Base-by-base conservation (phyloP, 2,888 invertebrate species). In the Dichetophora obliterata region DNA sequence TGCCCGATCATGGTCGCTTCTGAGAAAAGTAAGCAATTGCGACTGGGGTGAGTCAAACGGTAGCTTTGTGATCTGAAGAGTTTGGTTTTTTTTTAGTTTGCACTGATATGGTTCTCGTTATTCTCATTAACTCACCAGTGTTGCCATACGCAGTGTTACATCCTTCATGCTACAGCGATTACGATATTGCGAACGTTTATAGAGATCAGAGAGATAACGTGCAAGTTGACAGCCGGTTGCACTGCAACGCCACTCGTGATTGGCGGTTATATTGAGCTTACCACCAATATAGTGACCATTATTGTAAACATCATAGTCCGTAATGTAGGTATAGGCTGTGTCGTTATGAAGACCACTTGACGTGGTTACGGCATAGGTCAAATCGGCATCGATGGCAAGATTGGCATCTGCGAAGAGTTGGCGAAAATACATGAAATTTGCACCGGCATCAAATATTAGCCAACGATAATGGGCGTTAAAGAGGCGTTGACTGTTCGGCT, bases 281-380 rank as follows among this genome's bases (percentile, higher is more conserved):
- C 88, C 89, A 16, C 89, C 89, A 69, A 87, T 72, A 43, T 82
- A 81, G 50, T 83, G 84, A 1, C 89, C 90, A 54, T 86, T 86
- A 61, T 89, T 88, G 76, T 88, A 90, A 9, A 88, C 83, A 82
- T 89, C 90, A 65, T 85, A 86, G 2, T 89, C 90, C 48, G 85
- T 86, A 61, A 88, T 88, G 76, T 88, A 90, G 9, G 69, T 84
- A 86, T 14, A 85, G 77, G 0, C 80, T 77, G 37, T 81, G 84
- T 34, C 14, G 37, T 31, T n/a, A 8, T 34, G 19, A 8, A 14
- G 16, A 16, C 24, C 16, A 5, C 6, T 66, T 1, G 68, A 19
- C 2, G 5, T 75, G 6, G 43, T 75, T 4, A 76, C 65, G 0
- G 83, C 80, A 76, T 84, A 88, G 0, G 83, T 85, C 3, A 88